Evolutionary conservation across 2,797 vertebrate species (phyloP).

Genomic region (Scolopax rusticola): DNA sequence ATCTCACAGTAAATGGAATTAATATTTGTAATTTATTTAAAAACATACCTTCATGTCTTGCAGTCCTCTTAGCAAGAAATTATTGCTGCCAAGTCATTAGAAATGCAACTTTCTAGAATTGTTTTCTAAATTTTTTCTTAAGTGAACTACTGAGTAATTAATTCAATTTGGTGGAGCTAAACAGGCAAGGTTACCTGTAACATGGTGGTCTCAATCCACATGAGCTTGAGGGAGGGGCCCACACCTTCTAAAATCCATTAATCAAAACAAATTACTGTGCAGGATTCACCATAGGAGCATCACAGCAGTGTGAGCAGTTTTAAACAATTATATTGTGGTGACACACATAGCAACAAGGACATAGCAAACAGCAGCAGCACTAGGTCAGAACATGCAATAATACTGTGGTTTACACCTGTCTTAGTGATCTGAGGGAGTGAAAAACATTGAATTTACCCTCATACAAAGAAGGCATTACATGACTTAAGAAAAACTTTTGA

Average conservation of each 20-base stretch:
- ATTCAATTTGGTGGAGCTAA: conserved; percentile 52
- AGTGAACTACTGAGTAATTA: conserved; percentile 58
- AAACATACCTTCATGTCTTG: not conserved
- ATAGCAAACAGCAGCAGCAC: conserved; percentile 41
- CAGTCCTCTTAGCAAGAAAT: not conserved
- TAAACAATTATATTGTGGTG: conserved; percentile 53
- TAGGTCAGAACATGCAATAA: not conserved
- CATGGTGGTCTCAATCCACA: conserved; percentile 70
- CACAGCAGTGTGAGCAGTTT: conserved; percentile 46
- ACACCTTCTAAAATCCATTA: conserved; percentile 71
- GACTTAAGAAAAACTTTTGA: not conserved
- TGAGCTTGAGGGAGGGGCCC: conserved; percentile 54
- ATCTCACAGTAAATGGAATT: not conserved
- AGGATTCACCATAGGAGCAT: conserved; percentile 50
- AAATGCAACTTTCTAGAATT: conserved; percentile 18
- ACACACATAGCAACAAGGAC: conserved; percentile 61
- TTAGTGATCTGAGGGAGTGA: not conserved
- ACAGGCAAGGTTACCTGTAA: conserved; percentile 69
- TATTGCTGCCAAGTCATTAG: not conserved
- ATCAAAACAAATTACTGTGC: conserved; percentile 72
- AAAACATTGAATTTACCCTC: conserved; percentile 13
- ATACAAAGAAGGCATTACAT: not conserved
- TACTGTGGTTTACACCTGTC: not conserved
- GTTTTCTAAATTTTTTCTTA: conserved; percentile 52
- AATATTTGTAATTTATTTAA: not conserved